Percentiles rank a stretch among this genome's conserved stretches.
These are phyloP conservation scores for Trichechus manatus DNA, from an alignment of 2,113 vertebrate genomes.

Conservation along the genomic window DNA sequence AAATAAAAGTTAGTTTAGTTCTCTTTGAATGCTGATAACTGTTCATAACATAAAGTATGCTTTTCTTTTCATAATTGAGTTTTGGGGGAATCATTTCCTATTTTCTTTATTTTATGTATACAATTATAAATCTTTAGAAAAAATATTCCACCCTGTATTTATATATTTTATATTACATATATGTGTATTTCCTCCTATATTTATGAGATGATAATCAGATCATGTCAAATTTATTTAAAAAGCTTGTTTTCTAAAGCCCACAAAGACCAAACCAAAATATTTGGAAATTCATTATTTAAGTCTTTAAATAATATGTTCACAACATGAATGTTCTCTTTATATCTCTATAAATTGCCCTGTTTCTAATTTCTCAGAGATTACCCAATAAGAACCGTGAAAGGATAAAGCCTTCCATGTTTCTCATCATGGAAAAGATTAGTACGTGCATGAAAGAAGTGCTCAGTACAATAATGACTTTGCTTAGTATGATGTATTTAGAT, in stretches of 20 bases:
- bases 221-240: conserved; percentile 20
- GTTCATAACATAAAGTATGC: neutral
- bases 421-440: neutral
- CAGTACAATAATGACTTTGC: neutral
- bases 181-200: neutral
- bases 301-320: neutral
- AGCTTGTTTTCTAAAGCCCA: neutral
- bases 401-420: neutral
- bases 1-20: conserved; percentile 40
- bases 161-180: neutral
- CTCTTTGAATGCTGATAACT: neutral
- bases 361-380: conserved; percentile 34
- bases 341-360: neutral
- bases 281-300: conserved; percentile 20
- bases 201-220: neutral
- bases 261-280: conserved; percentile 3
- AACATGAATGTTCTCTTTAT: neutral
- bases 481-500: neutral
- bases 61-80: conserved; percentile 21
- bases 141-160: neutral
- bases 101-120: neutral
- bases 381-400: neutral
- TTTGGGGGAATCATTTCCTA: neutral
- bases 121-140: conserved; percentile 30
- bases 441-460: neutral